These are phyloP conservation scores for Argya squamiceps DNA, from an alignment of 2,797 vertebrate species.

Conservation along the genomic window DNA sequence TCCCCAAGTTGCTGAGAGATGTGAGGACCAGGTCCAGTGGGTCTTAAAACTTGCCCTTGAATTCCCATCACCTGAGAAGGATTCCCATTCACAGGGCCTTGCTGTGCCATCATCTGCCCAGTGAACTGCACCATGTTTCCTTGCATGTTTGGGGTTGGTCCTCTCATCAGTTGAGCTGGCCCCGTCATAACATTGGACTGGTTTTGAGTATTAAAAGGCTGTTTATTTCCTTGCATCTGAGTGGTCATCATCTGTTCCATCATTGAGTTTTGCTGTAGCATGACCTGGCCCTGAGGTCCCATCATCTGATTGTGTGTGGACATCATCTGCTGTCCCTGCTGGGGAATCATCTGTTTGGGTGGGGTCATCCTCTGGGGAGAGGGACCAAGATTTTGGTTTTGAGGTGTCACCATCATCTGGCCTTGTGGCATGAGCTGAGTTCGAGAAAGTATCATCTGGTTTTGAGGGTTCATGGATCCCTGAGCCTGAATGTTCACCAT, in stretches of 20 bases:
- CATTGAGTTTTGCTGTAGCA: constrained; percentile 92
- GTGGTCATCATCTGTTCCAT: constrained; percentile 97
- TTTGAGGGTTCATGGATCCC: constrained; percentile 90
- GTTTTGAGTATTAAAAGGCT: constrained; percentile 88
- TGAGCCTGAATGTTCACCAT: constrained; percentile 85
- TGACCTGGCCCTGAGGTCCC: constrained; percentile 90
- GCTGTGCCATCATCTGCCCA: constrained; percentile 86
- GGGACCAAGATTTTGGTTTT: constrained; percentile 84
- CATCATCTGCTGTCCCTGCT: constrained; percentile 94
- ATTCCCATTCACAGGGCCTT: constrained; percentile 87
- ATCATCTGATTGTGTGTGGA: constrained; percentile 93
- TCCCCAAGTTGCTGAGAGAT: constrained; percentile 87
- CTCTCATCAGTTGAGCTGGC: constrained; percentile 91
- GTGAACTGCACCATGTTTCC: constrained; percentile 92
- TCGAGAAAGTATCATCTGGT: constrained; percentile 94
- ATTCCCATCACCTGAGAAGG: constrained; percentile 90
- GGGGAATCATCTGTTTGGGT: constrained; percentile 95
- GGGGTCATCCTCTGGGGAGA: constrained; percentile 92
- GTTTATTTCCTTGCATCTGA: constrained; percentile 95
- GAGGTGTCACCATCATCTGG: constrained; percentile 83
- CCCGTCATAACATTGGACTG: constrained; percentile 88
- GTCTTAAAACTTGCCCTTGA: constrained; percentile 91
- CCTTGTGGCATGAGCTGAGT: constrained; percentile 82
- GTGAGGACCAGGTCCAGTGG: constrained; percentile 75
- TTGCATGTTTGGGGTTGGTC: constrained; percentile 89